Percentiles rank a stretch among this genome's conserved stretches.
These are phyloP conservation scores for Matsumurasca onukii DNA, from an alignment of 1,140 invertebrate species.

Conservation along the genomic window DNA sequence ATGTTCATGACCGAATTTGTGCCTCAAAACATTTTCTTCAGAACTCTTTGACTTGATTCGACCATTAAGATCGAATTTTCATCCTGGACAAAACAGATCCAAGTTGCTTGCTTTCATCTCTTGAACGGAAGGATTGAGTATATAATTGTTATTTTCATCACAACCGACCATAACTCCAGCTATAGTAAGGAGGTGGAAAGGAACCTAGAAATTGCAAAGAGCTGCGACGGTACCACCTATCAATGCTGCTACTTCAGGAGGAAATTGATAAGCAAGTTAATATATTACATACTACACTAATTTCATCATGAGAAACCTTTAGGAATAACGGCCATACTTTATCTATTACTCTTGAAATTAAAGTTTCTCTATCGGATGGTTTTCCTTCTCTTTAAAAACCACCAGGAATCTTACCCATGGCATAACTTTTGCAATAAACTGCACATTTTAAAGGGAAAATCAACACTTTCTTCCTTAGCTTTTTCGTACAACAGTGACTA, in stretches of 20 bases:
- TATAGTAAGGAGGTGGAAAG: constrained; percentile 6
- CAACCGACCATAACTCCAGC: constrained; percentile 4
- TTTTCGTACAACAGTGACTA: constrained; percentile 5
- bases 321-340: constrained; percentile 1
- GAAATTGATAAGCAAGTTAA: background rate
- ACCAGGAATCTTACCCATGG: constrained; percentile 4
- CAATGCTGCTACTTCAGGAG: constrained; percentile 1
- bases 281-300: constrained; percentile 3
- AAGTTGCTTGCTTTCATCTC: constrained; percentile 5
- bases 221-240: constrained; percentile 4
- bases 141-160: constrained; percentile 7
- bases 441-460: background rate
- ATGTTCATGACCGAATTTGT: background rate
- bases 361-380: constrained; percentile 5
- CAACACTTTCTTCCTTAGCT: background rate
- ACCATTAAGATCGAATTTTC: constrained; percentile 29
- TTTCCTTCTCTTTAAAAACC: constrained; percentile 6
- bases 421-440: constrained; percentile 6
- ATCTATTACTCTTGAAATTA: constrained; percentile 6
- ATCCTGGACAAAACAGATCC: constrained; percentile 15
- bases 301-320: background rate
- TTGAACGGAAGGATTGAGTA: constrained; percentile 5
- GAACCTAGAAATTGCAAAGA: background rate
- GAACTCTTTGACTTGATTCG: constrained; percentile 16
- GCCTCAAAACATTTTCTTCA: constrained; percentile 19